Conservation (phyloP, 2,888 invertebrate genomes). For the Blomia tropicalis region DNA sequence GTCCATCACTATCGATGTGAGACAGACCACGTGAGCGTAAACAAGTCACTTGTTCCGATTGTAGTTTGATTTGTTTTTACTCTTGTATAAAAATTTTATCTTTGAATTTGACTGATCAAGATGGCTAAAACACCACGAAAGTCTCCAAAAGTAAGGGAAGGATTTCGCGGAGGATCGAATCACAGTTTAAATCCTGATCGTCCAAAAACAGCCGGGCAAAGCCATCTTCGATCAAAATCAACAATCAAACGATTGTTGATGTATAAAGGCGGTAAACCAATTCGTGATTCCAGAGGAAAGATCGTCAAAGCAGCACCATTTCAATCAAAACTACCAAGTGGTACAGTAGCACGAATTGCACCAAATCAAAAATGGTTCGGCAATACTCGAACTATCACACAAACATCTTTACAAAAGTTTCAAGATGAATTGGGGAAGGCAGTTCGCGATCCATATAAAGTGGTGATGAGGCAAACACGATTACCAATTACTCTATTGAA, state of each 20-base stretch:
- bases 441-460: conserved; percentile 87
- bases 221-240: conserved; percentile 66
- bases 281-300: conserved; percentile 56
- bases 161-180: conserved; percentile 57
- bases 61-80: no score
- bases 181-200: conserved; percentile 93
- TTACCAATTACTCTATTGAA: conserved; percentile 83
- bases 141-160: conserved; percentile 39
- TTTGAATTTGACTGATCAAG: no score
- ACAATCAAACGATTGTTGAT: conserved; percentile 93
- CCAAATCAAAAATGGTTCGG: conserved; percentile 98
- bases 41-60: no score
- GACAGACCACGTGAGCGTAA: no score
- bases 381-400: conserved; percentile 89
- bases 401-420: conserved; percentile 47
- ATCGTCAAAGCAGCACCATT: conserved; percentile 88
- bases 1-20: no score
- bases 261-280: conserved; percentile 94
- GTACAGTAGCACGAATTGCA: conserved; percentile 81
- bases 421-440: conserved; percentile 86
- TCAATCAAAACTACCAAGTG: conserved; percentile 71
- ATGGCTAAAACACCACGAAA: conserved; percentile 39
- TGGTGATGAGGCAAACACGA: conserved; percentile 88
- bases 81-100: no score
- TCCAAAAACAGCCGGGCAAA: conserved; percentile 49